phyloP scores from a whole-genome alignment of 2,888 invertebrate genomes.

The Argyra leucocephala region DNA sequence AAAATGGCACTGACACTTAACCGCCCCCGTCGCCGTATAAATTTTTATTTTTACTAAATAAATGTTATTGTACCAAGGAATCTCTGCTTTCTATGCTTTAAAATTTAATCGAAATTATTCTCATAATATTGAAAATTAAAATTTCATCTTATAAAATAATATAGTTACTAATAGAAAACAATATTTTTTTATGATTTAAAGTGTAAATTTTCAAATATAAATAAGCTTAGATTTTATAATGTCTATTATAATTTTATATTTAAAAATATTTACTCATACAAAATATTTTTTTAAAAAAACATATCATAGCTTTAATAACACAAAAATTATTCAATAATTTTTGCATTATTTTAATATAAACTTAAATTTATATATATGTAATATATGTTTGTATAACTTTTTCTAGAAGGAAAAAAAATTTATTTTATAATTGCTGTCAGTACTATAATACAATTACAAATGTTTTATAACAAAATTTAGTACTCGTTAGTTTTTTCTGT shows the following conservation, averaged over 20 bases:
- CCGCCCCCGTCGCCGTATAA: slow-evolving; percentile 70
- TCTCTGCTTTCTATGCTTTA: neutral
- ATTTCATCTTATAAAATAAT: too few species aligned
- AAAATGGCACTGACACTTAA: slow-evolving; percentile 92
- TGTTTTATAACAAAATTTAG: neutral
- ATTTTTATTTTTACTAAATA: neutral
- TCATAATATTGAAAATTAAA: too few species aligned
- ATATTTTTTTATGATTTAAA: too few species aligned
- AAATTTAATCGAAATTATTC: neutral
- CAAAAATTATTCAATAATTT: neutral
- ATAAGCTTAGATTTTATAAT: neutral
- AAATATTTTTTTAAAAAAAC: neutral
- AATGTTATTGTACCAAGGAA: neutral
- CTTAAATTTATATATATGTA: neutral
- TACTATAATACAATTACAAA: neutral
- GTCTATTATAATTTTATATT: neutral
- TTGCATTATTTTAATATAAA: neutral
- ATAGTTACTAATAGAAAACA: too few species aligned
- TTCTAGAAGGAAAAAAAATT: neutral
- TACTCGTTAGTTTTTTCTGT: neutral
- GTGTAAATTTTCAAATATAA: too few species aligned
- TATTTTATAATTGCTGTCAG: neutral
- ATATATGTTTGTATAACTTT: neutral
- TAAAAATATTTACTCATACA: neutral
- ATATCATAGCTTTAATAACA: neutral